These are phyloP conservation scores for Cryptomyrus ogoouensis DNA, from an alignment of 2,113 vertebrate genomes.

Conservation along the genomic window DNA sequence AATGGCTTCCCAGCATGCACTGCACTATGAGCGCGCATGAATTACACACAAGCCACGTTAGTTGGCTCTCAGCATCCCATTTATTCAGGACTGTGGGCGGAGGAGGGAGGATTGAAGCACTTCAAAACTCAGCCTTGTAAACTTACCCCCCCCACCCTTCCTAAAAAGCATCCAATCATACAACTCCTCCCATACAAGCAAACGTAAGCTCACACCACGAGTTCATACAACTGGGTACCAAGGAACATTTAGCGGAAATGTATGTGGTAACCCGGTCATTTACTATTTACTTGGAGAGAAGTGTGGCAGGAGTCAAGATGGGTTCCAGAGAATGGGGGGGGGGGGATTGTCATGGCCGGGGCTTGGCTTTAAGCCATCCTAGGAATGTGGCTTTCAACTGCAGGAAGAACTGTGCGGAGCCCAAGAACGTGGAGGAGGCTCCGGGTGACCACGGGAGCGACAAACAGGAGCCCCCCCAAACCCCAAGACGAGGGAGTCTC, in stretches of 20 bases:
- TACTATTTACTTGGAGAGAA: constrained; percentile 18
- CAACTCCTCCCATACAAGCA: neutral
- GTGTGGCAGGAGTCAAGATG: neutral
- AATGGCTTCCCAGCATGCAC: constrained; percentile 11
- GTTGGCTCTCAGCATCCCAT: neutral
- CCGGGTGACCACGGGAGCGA: neutral
- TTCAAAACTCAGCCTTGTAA: neutral
- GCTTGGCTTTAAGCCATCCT: neutral
- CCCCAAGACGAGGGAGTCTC: neutral
- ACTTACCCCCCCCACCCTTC: neutral
- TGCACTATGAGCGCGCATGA: neutral
- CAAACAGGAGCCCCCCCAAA: neutral
- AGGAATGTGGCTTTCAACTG: neutral
- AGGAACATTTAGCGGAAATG: constrained; percentile 56
- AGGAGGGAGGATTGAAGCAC: neutral
- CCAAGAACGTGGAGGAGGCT: neutral
- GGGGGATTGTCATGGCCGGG: neutral
- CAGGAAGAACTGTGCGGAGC: neutral
- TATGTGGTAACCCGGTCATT: constrained; percentile 20
- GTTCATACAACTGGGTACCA: neutral
- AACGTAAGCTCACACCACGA: neutral
- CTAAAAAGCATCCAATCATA: neutral
- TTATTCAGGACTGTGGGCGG: neutral
- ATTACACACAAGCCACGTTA: neutral
- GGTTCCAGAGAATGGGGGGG: neutral